Base-by-base conservation (phyloP, 1,140 invertebrate genomes). In the Hypothenemus hampei region DNA sequence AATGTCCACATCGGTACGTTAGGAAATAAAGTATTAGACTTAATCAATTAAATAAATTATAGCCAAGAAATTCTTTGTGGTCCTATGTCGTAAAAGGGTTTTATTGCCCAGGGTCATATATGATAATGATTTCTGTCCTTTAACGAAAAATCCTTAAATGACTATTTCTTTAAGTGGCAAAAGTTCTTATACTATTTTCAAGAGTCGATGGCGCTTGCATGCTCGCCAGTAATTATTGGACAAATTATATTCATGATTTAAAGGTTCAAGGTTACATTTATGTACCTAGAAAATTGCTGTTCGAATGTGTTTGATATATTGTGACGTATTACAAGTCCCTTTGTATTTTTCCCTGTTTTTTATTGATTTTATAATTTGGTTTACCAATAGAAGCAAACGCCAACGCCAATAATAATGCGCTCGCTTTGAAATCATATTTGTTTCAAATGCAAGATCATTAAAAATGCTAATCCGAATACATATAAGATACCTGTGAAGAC, bases 401-500 rank as follows among this genome's bases (percentile, higher is more conserved):
- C n/a, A n/a, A n/a, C n/a, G n/a, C n/a, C n/a, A n/a, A 6, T 29
- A 29, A 29, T 29, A 29, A 6, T 29, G 24, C 11, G 24, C 11
- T 11, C 5, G n/a, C 26, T 29, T 29, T 6, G 13, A 3, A 13
- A 3, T 31, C 26, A 3, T 31, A 31, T 31, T 31, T 31, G 26
- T 31, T 31, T 31, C 13, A 31, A 1, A 11, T 31, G 3, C 10
- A 31, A 1, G 26, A 31, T 31, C 3, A 31, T 31, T 3, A 11
- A 11, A 8, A 31, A 31, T 31, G 13, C 10, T 11, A 31, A 31
- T 31, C 10, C 13, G 8, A 31, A 31, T 11, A 2, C 10, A 39
- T 39, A 4, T 4, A 10, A 15, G 3, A 4, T 39, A 79, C 78
- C 77, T 82, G 74, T 62, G 78, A 75, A 15, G 75, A 63, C 62